Evolutionary conservation across 2,113 vertebrate genomes (phyloP).

Genomic region (Macquaria australasica): DNA sequence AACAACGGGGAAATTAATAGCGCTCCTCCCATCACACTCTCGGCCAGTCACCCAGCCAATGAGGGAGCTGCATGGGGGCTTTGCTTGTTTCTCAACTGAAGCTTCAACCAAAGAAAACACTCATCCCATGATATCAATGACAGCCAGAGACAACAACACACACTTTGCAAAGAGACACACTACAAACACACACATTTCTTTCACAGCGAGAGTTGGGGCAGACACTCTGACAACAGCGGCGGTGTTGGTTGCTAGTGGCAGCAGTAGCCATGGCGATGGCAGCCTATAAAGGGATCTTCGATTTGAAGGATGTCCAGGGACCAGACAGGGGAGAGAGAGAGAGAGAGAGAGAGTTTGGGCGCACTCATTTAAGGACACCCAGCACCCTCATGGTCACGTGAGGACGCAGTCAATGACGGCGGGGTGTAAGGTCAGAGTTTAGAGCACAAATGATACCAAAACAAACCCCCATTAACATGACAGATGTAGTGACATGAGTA

Average conservation of each 20-base stretch:
- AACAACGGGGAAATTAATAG: constrained; percentile 81
- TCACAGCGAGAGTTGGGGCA: constrained; percentile 49
- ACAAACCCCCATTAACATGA: constrained; percentile 36
- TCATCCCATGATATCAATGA: constrained; percentile 65
- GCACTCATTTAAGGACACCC: constrained; percentile 41
- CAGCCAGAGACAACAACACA: constrained; percentile 46
- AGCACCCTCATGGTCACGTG: constrained; percentile 46
- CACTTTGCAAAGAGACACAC: constrained; percentile 50
- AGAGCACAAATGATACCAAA: constrained; percentile 22
- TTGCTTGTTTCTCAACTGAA: constrained; percentile 40
- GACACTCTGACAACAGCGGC: constrained; percentile 57
- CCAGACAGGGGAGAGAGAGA: constrained; percentile 35
- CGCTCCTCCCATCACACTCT: constrained; percentile 70
- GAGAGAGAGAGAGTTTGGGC: neutral
- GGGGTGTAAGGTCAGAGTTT: constrained; percentile 37
- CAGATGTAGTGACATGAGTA: constrained; percentile 50
- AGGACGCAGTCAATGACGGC: constrained; percentile 22
- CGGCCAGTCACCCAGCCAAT: constrained; percentile 69
- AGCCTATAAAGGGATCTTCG: constrained; percentile 68
- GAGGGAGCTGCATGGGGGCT: constrained; percentile 47
- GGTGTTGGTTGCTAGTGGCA: constrained; percentile 64
- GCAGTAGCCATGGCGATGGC: constrained; percentile 63
- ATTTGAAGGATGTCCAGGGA: constrained; percentile 68
- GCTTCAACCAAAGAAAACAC: constrained; percentile 30
- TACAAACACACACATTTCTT: constrained; percentile 59